Percentiles rank a stretch among this genome's conserved stretches.
These are phyloP conservation scores for Catostomus latipinnis DNA, from an alignment of 2,797 vertebrate genomes.

Conservation along the genomic window DNA sequence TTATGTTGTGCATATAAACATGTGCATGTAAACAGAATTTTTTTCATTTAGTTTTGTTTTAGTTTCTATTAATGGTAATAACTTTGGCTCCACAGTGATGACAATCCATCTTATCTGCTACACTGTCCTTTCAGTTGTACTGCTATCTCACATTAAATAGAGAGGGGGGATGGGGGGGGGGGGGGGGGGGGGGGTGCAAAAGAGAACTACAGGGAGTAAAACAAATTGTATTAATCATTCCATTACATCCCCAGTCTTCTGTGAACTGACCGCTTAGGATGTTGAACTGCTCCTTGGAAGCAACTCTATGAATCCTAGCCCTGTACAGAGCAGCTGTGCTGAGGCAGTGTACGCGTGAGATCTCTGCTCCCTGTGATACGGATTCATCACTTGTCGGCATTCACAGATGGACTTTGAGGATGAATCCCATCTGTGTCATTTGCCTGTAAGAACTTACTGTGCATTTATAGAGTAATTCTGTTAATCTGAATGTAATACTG, in stretches of 20 bases:
- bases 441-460: slow-evolving; percentile 47
- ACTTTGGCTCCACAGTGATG: neutral
- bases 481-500: slow-evolving; percentile 51
- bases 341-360: slow-evolving; percentile 43
- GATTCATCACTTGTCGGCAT: slow-evolving; percentile 54
- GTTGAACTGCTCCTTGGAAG: slow-evolving; percentile 49
- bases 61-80: too few species aligned
- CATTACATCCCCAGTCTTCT: slow-evolving; percentile 24
- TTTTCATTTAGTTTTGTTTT: too few species aligned
- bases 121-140: neutral
- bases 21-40: too few species aligned
- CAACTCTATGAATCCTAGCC: slow-evolving; percentile 34
- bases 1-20: too few species aligned
- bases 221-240: slow-evolving; percentile 40
- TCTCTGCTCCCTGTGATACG: slow-evolving; percentile 51
- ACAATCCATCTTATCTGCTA: slow-evolving; percentile 21
- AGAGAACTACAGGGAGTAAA: slow-evolving; percentile 29
- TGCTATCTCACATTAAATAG: neutral
- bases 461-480: slow-evolving; percentile 47
- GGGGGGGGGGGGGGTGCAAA: neutral
- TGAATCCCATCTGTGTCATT: slow-evolving; percentile 61
- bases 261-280: slow-evolving; percentile 54
- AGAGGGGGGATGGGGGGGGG: neutral
- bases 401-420: slow-evolving; percentile 57
- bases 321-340: slow-evolving; percentile 63